phyloP scores from a whole-genome alignment of 2,113 vertebrate genomes.

The Triplophysa dalaica region DNA sequence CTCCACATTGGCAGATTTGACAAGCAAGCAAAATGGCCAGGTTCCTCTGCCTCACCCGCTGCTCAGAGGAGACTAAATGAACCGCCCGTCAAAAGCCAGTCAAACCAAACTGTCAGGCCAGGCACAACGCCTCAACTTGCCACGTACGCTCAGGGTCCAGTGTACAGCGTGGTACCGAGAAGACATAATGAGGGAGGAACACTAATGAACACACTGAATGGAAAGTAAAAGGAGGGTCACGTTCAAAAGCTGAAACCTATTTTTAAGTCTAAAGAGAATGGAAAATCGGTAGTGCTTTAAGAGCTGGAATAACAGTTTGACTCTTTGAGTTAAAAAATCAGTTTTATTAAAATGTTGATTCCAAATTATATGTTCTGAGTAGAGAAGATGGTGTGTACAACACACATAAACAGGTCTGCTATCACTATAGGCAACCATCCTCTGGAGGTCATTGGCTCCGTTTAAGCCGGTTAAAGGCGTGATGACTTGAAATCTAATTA shows the following conservation, averaged over 20 bases:
- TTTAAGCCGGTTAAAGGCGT: neutral
- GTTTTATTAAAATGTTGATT: no score
- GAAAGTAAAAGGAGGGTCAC: slow-evolving; percentile 2
- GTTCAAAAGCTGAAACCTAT: neutral
- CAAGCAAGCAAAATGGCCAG: slow-evolving; percentile 54
- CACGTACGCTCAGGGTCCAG: slow-evolving; percentile 19
- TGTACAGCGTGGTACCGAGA: neutral
- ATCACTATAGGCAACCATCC: neutral
- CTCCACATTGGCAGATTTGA: slow-evolving; percentile 61
- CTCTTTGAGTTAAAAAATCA: no score
- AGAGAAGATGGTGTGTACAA: no score
- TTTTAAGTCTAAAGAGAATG: slow-evolving; percentile 4
- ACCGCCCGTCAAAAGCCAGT: slow-evolving; percentile 55
- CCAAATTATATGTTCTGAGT: no score
- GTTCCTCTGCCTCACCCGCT: slow-evolving; percentile 36
- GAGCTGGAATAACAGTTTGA: neutral
- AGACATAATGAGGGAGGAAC: slow-evolving; percentile 37
- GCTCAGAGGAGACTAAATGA: slow-evolving; percentile 59
- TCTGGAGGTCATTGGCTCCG: neutral
- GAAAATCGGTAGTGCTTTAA: neutral
- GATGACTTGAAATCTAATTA: neutral
- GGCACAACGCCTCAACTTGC: slow-evolving; percentile 46
- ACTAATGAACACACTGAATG: slow-evolving; percentile 41
- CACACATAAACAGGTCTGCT: neutral
- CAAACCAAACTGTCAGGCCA: slow-evolving; percentile 40